Evolutionary conservation across 2,888 invertebrate genomes (phyloP).

Genomic region (Lasius fuliginosus): DNA sequence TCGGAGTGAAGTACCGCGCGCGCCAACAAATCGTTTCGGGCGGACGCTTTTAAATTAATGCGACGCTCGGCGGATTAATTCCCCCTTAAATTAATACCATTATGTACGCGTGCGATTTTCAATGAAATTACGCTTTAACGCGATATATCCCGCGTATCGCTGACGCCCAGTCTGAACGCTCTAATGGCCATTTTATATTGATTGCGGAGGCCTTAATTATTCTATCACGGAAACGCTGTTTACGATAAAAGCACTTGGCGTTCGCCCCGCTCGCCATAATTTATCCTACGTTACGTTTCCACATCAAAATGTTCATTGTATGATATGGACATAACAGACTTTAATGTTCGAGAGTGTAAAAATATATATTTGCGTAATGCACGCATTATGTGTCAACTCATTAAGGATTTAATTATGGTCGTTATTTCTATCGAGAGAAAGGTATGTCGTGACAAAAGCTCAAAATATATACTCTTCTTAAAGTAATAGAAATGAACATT

Average conservation of each 20-base stretch:
- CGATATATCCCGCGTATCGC: constrained; percentile 71
- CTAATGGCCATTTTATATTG: constrained; percentile 75
- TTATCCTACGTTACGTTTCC: constrained; percentile 62
- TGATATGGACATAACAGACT: constrained; percentile 27
- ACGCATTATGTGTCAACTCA: constrained; percentile 4
- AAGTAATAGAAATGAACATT: background rate
- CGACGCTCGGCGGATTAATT: constrained; percentile 75
- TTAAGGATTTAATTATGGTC: constrained; percentile 6
- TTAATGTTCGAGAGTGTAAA: constrained; percentile 20
- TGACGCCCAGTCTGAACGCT: constrained; percentile 66
- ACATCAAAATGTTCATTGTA: constrained; percentile 57
- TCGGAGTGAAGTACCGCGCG: constrained; percentile 64
- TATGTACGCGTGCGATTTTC: constrained; percentile 74
- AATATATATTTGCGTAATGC: constrained; percentile 1
- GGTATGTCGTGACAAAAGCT: background rate
- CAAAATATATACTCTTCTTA: background rate
- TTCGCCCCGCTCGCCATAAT: constrained; percentile 62
- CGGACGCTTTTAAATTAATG: constrained; percentile 78
- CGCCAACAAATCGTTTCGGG: constrained; percentile 75
- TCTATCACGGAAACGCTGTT: constrained; percentile 73
- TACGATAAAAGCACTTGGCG: constrained; percentile 74
- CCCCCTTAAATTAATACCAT: constrained; percentile 77
- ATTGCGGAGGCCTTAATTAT: constrained; percentile 75
- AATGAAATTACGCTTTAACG: constrained; percentile 76
- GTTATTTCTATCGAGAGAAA: background rate